Evolutionary conservation across 92 coral and sea anemone species (phyloP).

Genomic region (Nematostella vectensis): DNA sequence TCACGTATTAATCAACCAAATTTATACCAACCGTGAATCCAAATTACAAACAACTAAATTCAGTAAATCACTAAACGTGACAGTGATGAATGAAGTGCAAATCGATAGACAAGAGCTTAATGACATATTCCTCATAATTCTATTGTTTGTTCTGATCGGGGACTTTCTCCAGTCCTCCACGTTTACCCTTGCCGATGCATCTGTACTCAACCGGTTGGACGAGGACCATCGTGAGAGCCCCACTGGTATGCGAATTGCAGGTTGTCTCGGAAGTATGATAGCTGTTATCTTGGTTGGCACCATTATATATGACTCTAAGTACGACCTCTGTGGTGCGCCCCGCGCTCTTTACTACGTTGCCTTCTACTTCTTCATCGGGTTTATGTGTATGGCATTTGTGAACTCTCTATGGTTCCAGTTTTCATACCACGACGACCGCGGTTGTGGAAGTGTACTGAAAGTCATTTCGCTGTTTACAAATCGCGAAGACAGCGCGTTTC

Average conservation of each 20-base stretch:
- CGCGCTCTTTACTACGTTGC: constrained; percentile 19
- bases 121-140: constrained; percentile 36
- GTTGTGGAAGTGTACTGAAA: constrained; percentile 19
- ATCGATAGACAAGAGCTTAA: constrained; percentile 31
- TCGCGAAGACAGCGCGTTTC: constrained; percentile 30
- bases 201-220: constrained; percentile 46
- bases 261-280: constrained; percentile 43
- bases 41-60: constrained; percentile 5
- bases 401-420: constrained; percentile 51
- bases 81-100: constrained; percentile 25
- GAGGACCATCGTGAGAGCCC: constrained; percentile 31
- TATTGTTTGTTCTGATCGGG: constrained; percentile 39
- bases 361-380: constrained; percentile 54
- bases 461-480: constrained; percentile 27
- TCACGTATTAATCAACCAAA: neutral
- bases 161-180: constrained; percentile 57
- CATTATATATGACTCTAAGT: constrained; percentile 23
- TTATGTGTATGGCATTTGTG: constrained; percentile 44
- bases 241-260: constrained; percentile 44
- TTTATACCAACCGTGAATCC: neutral
- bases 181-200: constrained; percentile 55
- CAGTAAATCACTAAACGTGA: constrained; percentile 5
- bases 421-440: constrained; percentile 26
- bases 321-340: constrained; percentile 19
- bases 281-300: constrained; percentile 37